Conservation (phyloP, 2,888 invertebrate genomes). For the Rotaria magnacalcarata region DNA sequence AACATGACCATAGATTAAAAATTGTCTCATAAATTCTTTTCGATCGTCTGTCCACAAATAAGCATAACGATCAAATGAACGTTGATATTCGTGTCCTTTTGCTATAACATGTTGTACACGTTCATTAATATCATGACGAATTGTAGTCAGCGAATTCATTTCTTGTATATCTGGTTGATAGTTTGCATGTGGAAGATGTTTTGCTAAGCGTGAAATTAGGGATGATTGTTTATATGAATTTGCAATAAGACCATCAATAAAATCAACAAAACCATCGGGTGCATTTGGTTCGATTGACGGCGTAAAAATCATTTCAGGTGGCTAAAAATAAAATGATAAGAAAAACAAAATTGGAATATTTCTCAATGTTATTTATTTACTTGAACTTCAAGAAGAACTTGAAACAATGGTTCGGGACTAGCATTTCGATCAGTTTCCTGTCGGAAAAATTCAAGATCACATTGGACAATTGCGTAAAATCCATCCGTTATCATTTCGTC, state of each 20-base stretch:
- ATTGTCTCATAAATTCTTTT: conserved; percentile 79
- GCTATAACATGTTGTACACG: conserved; percentile 65
- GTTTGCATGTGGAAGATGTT: conserved; percentile 59
- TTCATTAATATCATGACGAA: conserved; percentile 76
- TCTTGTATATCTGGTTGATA: conserved; percentile 67
- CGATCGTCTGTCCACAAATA: conserved; percentile 86
- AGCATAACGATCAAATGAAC: conserved; percentile 67
- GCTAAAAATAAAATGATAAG: conserved; percentile 54
- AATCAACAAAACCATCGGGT: conserved; percentile 72
- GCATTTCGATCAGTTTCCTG: conserved; percentile 79
- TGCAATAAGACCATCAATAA: conserved; percentile 72
- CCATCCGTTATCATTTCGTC: conserved; percentile 79
- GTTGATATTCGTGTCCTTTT: conserved; percentile 60
- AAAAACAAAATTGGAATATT: background rate
- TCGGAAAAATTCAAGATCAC: conserved; percentile 77
- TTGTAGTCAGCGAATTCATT: conserved; percentile 75
- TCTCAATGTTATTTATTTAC: conserved; percentile 34
- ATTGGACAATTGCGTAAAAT: conserved; percentile 67
- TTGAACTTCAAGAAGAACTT: conserved; percentile 75
- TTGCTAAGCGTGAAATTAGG: conserved; percentile 71
- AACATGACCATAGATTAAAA: conserved; percentile 75
- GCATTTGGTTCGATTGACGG: conserved; percentile 75
- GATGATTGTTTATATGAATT: conserved; percentile 78
- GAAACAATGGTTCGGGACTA: conserved; percentile 75
- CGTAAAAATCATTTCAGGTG: conserved; percentile 76